Base-by-base conservation (phyloP, 1,140 invertebrate species). In the Proctacanthus coquilletti region DNA sequence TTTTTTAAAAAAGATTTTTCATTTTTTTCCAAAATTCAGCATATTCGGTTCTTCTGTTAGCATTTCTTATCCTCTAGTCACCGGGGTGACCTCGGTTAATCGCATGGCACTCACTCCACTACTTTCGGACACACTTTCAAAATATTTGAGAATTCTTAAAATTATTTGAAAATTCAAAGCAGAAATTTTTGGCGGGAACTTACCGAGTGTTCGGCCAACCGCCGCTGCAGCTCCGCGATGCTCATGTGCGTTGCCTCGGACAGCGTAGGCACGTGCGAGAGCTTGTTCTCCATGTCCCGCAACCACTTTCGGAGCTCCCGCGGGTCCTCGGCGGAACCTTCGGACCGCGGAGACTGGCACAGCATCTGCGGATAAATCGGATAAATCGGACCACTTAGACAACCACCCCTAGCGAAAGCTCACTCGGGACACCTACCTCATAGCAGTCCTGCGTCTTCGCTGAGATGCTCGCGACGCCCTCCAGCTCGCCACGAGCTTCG, bases 231-330 rank as follows among this genome's bases (percentile, higher is more conserved):
- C n/a, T 60, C 56, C 33, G 42, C 43, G 40, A 40, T 51, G 3
- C 44, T 47, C 34, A 50, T 53, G 21, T 44, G 35, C 2, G 52
- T 55, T 5, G 56, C 41, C 32, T 52, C 48, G 6, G 51, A 51
- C 29, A 60, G 49, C 2, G 56, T 45, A 4, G 56, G 56, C 4
- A 50, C 47, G 29, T 30, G 48, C 36, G 52, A 48, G 36, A 60
- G 30, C 44, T 56, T 54, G 11, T 42, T 46, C 46, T 60, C 57
- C 63, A 76, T 71, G 42, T 70, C 67, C 19, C 65, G 63, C 29
- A 71, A 43, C 69, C 69, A 71, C 45, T 67, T 67, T 37, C 67
- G 58, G 23, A 60, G 27, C 34, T 60, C 52, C 39, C 50, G 49
- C 13, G 55, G 54, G 50, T 60, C 57, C 40, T 53, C 53, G 31